Conservation (phyloP, 2,113 vertebrate genomes). For the Onychorhynchus coronatus region DNA sequence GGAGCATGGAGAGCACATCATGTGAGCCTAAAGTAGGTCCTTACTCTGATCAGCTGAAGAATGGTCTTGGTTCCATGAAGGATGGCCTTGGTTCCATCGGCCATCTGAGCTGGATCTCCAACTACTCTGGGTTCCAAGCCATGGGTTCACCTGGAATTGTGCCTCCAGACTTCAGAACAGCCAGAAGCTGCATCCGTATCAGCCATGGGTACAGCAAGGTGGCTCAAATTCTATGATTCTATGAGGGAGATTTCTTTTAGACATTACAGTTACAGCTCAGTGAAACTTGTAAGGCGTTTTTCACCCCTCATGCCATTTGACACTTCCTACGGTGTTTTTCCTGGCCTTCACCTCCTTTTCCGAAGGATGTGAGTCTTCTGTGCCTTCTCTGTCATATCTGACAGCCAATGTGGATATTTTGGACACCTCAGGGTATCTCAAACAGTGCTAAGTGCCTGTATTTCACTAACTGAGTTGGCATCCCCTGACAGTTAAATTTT, state of each 20-base stretch:
- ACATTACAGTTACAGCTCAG: neutral
- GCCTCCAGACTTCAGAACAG: neutral
- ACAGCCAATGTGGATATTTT: neutral
- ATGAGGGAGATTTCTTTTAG: neutral
- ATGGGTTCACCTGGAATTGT: neutral
- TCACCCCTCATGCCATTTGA: neutral
- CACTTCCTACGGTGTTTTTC: neutral
- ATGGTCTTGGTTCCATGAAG: neutral
- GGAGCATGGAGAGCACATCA: neutral
- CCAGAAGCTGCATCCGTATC: neutral
- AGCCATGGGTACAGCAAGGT: accelerated
- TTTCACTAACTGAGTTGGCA: neutral
- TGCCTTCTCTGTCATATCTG: neutral
- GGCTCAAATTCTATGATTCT: neutral
- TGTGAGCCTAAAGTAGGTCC: neutral
- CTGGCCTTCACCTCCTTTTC: neutral
- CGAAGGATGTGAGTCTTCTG: neutral
- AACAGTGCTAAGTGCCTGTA: neutral
- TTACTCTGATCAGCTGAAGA: neutral
- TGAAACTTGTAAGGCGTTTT: neutral
- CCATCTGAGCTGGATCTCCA: neutral
- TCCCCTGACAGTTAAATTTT: neutral
- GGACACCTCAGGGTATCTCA: neutral
- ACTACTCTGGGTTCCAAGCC: neutral
- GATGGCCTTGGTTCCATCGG: neutral